Conservation (phyloP, 2,797 vertebrate genomes). For the Yasuhikotakia modesta region DNA sequence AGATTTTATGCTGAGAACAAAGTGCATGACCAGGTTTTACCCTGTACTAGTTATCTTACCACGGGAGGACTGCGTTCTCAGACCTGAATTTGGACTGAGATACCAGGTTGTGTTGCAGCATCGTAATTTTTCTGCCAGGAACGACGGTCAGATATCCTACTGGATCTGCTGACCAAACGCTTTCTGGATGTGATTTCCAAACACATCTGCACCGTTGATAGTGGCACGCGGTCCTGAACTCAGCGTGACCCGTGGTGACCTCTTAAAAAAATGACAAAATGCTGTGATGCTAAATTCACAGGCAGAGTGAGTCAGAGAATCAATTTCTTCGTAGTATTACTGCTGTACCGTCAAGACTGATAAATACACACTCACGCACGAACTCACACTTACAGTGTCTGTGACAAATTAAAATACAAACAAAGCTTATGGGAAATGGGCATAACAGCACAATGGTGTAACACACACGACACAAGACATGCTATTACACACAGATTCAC, state of each 20-base stretch:
- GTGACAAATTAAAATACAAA: not conserved
- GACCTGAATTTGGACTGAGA: constrained; percentile 8
- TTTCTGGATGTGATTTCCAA: constrained; percentile 13
- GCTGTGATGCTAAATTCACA: too few species aligned
- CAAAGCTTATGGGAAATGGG: constrained; percentile 6
- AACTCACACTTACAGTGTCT: not conserved
- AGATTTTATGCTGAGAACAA: constrained; percentile 14
- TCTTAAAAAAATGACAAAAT: not conserved
- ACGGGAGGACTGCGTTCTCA: not conserved
- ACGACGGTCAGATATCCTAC: constrained; percentile 9
- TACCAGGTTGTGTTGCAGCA: constrained; percentile 25
- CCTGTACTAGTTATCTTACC: constrained; percentile 19
- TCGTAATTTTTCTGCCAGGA: constrained; percentile 16
- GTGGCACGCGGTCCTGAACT: constrained; percentile 23
- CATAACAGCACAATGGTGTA: not conserved
- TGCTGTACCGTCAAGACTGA: not conserved
- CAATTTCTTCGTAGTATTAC: not conserved
- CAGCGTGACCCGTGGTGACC: constrained; percentile 10
- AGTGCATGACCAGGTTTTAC: constrained; percentile 38
- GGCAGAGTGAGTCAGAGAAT: too few species aligned
- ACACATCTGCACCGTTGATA: constrained; percentile 45
- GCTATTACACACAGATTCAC: constrained; percentile 32
- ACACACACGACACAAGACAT: not conserved
- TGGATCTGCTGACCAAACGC: constrained; percentile 11
- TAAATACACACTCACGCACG: constrained; percentile 21